These are phyloP conservation scores for Muraenolepis orangiensis DNA, from an alignment of 2,797 vertebrate species.

Conservation along the genomic window DNA sequence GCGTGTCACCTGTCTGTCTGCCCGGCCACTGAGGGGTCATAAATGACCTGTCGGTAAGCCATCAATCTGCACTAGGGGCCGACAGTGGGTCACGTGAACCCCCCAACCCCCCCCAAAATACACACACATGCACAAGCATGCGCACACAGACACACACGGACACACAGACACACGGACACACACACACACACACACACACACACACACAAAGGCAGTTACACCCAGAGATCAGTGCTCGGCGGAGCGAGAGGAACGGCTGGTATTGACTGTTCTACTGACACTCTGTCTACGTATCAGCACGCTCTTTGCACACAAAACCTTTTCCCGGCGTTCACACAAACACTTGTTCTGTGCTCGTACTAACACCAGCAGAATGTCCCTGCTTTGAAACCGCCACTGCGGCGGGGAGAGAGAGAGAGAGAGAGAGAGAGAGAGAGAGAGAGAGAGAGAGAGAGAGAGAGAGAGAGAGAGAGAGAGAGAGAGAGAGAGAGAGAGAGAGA, in stretches of 20 bases:
- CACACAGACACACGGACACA: conserved; percentile 33
- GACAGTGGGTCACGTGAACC: conserved; percentile 48
- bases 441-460: conserved; percentile 11
- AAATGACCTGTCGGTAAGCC: conserved; percentile 71
- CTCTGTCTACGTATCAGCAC: conserved; percentile 31
- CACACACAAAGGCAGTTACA: conserved; percentile 15
- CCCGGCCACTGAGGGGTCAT: conserved; percentile 66
- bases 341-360: conserved; percentile 14
- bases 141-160: conserved; percentile 1
- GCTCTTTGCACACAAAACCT: conserved; percentile 29
- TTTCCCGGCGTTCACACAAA: conserved; percentile 31
- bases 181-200: conserved; percentile 25
- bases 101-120: conserved; percentile 47
- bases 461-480: conserved; percentile 6
- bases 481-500: conserved; percentile 9
- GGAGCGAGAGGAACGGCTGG: conserved; percentile 5
- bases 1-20: conserved; percentile 58
- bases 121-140: conserved; percentile 38
- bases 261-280: conserved; percentile 32
- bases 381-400: conserved; percentile 10
- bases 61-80: conserved; percentile 61
- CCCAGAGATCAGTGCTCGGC: neutral
- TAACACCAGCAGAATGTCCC: conserved; percentile 25
- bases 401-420: conserved; percentile 10
- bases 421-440: conserved; percentile 9